Evolutionary conservation across 2,113 vertebrate genomes (phyloP).

Genomic region (Lophura nycthemera): DNA sequence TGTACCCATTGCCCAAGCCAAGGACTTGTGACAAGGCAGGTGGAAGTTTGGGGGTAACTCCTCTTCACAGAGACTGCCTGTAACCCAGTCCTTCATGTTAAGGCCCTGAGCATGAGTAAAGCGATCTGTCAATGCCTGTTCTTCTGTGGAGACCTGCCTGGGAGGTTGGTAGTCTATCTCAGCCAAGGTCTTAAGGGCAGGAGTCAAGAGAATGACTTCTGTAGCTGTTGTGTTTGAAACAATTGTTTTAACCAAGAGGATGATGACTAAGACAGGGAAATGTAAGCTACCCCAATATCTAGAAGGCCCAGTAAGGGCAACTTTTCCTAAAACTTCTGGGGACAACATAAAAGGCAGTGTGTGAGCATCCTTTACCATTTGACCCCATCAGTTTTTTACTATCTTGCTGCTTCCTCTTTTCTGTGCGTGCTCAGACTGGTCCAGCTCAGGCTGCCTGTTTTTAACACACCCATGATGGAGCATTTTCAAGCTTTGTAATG

Average conservation of each 20-base stretch:
- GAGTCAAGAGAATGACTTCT: background rate
- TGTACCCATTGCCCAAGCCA: background rate
- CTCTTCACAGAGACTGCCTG: background rate
- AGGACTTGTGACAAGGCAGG: background rate
- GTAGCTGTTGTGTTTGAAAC: background rate
- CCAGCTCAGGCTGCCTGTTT: background rate
- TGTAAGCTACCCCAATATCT: background rate
- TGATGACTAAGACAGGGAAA: background rate
- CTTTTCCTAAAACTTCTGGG: background rate
- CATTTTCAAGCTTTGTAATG: background rate
- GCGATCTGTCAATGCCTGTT: background rate
- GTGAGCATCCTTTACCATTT: background rate
- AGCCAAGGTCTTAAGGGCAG: background rate
- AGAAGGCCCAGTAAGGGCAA: background rate
- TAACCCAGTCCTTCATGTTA: background rate
- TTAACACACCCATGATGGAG: background rate
- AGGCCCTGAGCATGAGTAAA: background rate
- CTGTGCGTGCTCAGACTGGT: background rate
- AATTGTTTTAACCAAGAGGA: background rate
- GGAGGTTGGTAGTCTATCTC: background rate
- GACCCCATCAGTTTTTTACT: rapidly evolving
- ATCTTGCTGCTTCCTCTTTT: background rate
- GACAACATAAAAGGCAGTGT: background rate
- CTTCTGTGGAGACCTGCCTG: background rate
- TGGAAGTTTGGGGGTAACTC: background rate